A percentile compares a stretch with the other conserved stretches of the same genome.
These are phyloP conservation scores for Genyomyrus donnyi DNA, from an alignment of 2,113 vertebrate species.

Conservation along the genomic window DNA sequence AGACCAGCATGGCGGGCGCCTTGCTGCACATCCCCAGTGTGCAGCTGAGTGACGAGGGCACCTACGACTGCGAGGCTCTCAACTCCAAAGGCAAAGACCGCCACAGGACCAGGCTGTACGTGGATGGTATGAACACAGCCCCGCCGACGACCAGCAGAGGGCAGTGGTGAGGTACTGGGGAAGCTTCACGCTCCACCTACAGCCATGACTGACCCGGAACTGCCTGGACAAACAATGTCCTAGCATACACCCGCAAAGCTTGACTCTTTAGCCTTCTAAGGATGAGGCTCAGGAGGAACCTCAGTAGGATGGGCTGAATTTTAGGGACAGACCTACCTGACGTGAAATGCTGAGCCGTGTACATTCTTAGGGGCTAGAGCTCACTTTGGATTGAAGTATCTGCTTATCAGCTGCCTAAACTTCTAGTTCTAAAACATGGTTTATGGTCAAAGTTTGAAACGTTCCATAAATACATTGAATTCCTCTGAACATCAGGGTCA, in stretches of 20 bases:
- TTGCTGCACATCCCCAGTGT: slow-evolving; percentile 83
- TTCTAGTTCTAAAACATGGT: neutral
- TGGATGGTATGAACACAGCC: slow-evolving; percentile 68
- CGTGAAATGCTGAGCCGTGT: neutral
- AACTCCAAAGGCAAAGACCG: slow-evolving; percentile 86
- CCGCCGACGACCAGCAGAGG: neutral
- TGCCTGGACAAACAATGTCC: neutral
- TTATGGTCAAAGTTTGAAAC: neutral
- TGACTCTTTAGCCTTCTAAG: neutral
- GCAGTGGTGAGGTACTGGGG: neutral
- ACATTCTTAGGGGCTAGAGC: neutral
- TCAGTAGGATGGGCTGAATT: neutral
- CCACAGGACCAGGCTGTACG: slow-evolving; percentile 71
- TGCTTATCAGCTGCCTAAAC: neutral
- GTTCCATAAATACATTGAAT: neutral
- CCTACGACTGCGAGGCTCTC: slow-evolving; percentile 81
- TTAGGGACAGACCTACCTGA: neutral
- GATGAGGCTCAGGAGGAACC: neutral
- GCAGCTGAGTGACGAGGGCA: slow-evolving; percentile 80
- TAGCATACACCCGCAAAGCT: neutral
- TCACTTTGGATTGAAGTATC: neutral
- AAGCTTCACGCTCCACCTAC: neutral
- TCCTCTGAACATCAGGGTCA: neutral
- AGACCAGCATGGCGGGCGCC: slow-evolving; percentile 75
- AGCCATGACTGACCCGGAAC: neutral